These are phyloP conservation scores for Agelas oroides DNA, from an alignment of 37 sponge, comb jelly and placozoan species.

Conservation along the genomic window DNA sequence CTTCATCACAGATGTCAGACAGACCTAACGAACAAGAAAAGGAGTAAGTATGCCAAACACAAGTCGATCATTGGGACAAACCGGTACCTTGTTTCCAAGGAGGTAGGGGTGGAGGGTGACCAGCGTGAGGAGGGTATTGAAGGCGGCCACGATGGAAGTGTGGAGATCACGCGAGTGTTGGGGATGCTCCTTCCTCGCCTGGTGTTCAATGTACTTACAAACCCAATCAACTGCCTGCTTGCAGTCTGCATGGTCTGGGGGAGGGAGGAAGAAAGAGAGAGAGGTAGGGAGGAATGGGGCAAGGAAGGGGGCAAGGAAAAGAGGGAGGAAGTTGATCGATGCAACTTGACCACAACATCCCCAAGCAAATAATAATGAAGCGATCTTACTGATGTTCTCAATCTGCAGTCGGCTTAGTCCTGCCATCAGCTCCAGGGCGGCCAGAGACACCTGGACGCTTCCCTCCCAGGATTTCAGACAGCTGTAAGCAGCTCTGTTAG, in stretches of 20 bases:
- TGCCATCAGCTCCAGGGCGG: constrained; percentile 73
- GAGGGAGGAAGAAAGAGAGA: background rate
- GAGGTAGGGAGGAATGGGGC: background rate
- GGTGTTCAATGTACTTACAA: constrained; percentile 76
- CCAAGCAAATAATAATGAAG: too few relatives aligned
- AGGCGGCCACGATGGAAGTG: constrained; percentile 89
- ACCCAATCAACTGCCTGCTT: constrained; percentile 57
- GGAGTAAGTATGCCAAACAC: background rate
- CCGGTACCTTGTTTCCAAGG: constrained; percentile 64
- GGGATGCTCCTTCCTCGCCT: constrained; percentile 53
- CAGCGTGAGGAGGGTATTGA: constrained; percentile 72
- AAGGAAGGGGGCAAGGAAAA: background rate
- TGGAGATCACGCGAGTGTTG: constrained; percentile 78
- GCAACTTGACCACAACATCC: too few relatives aligned
- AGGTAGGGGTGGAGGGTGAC: constrained; percentile 66
- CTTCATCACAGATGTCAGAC: constrained; percentile 55
- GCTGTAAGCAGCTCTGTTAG: constrained; percentile 13
- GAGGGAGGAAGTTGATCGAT: constrained; percentile 2
- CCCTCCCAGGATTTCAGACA: constrained; percentile 31
- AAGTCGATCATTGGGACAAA: too few relatives aligned
- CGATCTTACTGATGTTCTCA: constrained; percentile 39
- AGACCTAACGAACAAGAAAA: constrained; percentile 36
- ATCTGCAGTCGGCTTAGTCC: constrained; percentile 68
- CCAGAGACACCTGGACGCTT: constrained; percentile 45
- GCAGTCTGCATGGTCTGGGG: constrained; percentile 56